Conservation (phyloP, 1,140 invertebrate genomes). For the Temnothorax curvispinosus region DNA sequence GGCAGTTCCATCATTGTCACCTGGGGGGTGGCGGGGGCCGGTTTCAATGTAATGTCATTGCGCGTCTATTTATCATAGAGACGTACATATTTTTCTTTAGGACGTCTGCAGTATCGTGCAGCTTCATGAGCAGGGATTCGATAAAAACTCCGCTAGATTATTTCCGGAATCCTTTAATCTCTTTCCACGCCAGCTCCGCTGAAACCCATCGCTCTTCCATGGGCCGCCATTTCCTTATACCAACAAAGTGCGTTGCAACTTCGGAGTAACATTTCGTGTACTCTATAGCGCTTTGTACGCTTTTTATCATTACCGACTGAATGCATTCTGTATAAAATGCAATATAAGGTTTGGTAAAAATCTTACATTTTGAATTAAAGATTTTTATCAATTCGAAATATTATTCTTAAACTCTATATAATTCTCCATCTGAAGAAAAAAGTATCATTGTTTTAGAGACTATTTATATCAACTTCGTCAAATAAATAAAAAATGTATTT, state of each 20-base stretch:
- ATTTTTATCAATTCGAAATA: background rate
- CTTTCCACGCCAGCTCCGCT: constrained; percentile 47
- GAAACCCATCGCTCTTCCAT: constrained; percentile 49
- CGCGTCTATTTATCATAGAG: constrained; percentile 70
- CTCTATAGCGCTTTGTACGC: constrained; percentile 30
- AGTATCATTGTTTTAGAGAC: background rate
- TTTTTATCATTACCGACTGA: constrained; percentile 42
- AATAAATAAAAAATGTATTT: background rate
- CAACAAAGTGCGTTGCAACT: constrained; percentile 36
- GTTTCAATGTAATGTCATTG: constrained; percentile 66
- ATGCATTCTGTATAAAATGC: background rate
- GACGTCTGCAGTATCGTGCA: constrained; percentile 49
- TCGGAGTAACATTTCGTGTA: constrained; percentile 54
- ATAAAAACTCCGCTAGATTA: constrained; percentile 56
- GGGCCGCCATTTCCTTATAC: constrained; percentile 45
- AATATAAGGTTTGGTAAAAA: background rate
- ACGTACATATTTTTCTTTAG: constrained; percentile 61
- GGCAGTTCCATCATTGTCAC: constrained; percentile 73
- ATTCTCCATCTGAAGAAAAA: background rate
- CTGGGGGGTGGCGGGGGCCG: constrained; percentile 33
- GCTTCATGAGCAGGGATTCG: constrained; percentile 51
- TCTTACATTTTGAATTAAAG: background rate
- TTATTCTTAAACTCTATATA: background rate
- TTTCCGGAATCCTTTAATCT: constrained; percentile 61
- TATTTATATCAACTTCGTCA: too few species aligned